Base-by-base conservation (phyloP, 2,888 invertebrate genomes). In the Amphipoea oculea region DNA sequence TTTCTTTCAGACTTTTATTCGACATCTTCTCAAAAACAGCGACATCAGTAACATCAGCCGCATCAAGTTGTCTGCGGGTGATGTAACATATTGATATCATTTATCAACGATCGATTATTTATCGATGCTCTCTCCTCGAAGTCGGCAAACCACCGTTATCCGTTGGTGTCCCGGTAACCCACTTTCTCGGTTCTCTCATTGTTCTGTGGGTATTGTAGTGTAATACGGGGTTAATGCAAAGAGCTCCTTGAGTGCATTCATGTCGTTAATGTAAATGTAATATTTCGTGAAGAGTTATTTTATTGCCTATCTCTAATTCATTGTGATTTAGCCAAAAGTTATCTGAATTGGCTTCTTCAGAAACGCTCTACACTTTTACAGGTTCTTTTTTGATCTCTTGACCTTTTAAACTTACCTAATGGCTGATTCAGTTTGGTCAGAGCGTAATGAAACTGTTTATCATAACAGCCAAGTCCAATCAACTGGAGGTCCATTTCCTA, bases 81-180 rank as follows among this genome's bases (percentile, higher is more conserved):
- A 71, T 73, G 62, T 82, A 78, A 82, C 48, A 81, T 68, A 84
- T 81, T 71, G 76, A 84, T 82, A 84, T 17, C 65, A 73, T 88
- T 86, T 87, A 79, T 89, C 83, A 80, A 57, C 79, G 63, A 88
- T 86, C 86, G 80, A 88, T 88, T 82, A 86, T 89, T 83, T 83
- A 84, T 89, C 73, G 80, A 80, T 80, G 82, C 77, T 89, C 84
- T 89, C 83, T 79, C 84, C 45, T 73, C 72, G 76, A 87, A n/a
- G 77, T 84, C 77, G 73, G 69, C 72, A 76, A 80, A 87, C 71
- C 73, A 83, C 89, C 86, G 88, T 90, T 89, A 89, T 77, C 74
- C 73, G 86, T 72, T 71, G 83, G 78, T 84, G 90, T 86, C 82
- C 89, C 80, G 85, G 74, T 91, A 88, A 90, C 92, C 92, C 83